These are phyloP conservation scores for Malacoraja senta DNA, from an alignment of 2,797 vertebrate genomes.

Conservation along the genomic window DNA sequence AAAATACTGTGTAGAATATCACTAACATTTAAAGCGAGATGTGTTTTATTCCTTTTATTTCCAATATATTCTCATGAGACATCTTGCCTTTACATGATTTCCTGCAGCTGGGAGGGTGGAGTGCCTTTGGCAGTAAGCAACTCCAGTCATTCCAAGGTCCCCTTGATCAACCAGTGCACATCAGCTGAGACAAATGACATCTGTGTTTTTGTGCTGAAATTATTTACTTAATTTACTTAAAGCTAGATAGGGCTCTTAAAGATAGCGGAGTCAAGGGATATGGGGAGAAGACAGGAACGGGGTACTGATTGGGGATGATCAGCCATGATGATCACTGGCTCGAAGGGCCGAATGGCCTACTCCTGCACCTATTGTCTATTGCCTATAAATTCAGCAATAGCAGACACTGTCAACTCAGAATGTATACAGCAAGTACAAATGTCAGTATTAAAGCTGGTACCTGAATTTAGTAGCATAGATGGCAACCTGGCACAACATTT, in stretches of 20 bases:
- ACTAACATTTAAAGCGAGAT: neutral
- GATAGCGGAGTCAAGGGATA: too few species aligned
- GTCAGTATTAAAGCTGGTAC: too few species aligned
- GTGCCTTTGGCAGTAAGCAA: neutral
- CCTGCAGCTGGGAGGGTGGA: conserved; percentile 29
- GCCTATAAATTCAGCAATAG: neutral
- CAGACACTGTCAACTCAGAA: neutral
- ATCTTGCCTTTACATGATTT: conserved; percentile 16
- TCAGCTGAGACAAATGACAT: neutral
- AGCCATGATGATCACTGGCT: too few species aligned
- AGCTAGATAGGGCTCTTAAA: too few species aligned
- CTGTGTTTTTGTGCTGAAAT: neutral
- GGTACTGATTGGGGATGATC: too few species aligned
- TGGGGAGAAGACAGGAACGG: too few species aligned
- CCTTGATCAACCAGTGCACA: neutral
- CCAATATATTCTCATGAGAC: neutral
- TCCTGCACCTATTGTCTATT: too few species aligned
- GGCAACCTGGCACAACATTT: too few species aligned
- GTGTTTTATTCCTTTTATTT: conserved; percentile 1
- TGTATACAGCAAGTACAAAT: neutral
- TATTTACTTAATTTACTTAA: too few species aligned
- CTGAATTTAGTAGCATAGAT: too few species aligned
- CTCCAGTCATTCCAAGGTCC: neutral
- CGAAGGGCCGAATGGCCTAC: too few species aligned
- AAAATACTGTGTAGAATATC: neutral